Conservation (phyloP, 2,888 invertebrate genomes). For the Coleophora deauratella region DNA sequence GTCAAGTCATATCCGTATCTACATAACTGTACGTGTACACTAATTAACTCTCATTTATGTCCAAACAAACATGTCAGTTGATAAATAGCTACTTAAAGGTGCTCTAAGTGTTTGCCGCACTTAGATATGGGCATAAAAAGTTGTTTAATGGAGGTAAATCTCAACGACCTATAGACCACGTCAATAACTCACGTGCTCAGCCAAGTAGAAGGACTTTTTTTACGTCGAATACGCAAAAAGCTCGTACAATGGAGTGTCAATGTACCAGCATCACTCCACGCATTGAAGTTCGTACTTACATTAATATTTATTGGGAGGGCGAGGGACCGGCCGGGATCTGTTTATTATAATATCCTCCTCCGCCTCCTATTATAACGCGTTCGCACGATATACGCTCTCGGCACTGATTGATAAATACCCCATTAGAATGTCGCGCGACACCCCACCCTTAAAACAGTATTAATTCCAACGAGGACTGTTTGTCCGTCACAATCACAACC, state of each 20-base stretch:
- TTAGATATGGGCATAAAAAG: too few species aligned
- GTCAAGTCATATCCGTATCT: too few species aligned
- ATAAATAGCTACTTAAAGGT: not conserved
- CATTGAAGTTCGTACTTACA: slow-evolving; percentile 58
- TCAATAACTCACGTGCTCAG: too few species aligned
- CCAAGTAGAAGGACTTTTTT: too few species aligned
- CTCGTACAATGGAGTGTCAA: slow-evolving; percentile 56
- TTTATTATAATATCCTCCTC: slow-evolving; percentile 72
- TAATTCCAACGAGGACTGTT: not conserved
- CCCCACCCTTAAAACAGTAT: not conserved
- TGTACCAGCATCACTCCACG: slow-evolving; percentile 62
- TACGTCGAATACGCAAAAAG: slow-evolving; percentile 1
- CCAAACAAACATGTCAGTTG: not conserved
- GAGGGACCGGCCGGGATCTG: slow-evolving; percentile 58
- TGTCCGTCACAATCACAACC: too few species aligned
- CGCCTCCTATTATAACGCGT: slow-evolving; percentile 67
- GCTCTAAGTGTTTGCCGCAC: too few species aligned
- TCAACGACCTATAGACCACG: too few species aligned
- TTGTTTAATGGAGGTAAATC: too few species aligned
- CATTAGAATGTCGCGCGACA: slow-evolving; percentile 1
- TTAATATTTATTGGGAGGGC: slow-evolving; percentile 70
- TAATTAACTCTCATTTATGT: not conserved
- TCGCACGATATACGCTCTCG: slow-evolving; percentile 55
- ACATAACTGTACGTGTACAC: too few species aligned
- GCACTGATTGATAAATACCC: slow-evolving; percentile 45